Conservation (phyloP, 2,888 invertebrate genomes). For the Macrophya alboannulata region DNA sequence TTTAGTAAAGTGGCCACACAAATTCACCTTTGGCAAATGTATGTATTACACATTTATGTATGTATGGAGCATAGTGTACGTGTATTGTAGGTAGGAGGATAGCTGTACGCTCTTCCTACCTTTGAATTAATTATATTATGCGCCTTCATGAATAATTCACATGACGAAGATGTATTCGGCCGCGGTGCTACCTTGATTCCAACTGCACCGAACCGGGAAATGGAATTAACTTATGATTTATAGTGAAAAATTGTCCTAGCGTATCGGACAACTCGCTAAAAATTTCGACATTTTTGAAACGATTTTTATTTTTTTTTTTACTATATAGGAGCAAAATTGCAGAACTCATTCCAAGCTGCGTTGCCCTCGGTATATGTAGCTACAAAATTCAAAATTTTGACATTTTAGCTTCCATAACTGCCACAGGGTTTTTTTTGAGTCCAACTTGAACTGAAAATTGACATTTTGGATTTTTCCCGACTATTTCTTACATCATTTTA, state of each 20-base stretch:
- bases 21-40: neutral
- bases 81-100: slow-evolving; percentile 48
- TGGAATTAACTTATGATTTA: slow-evolving; percentile 43
- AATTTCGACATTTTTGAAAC: neutral
- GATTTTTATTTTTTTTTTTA: too few species aligned
- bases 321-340: too few species aligned
- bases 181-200: slow-evolving; percentile 4
- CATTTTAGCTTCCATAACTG: too few species aligned
- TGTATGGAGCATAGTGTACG: neutral
- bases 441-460: neutral
- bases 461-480: neutral
- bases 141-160: slow-evolving; percentile 70
- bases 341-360: neutral
- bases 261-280: neutral
- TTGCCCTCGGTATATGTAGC: neutral
- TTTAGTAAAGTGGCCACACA: slow-evolving; percentile 6
- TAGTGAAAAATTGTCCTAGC: neutral
- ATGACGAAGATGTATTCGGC: slow-evolving; percentile 32
- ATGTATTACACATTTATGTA: neutral
- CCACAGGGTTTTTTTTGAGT: neutral
- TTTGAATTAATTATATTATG: slow-evolving; percentile 72
- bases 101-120: slow-evolving; percentile 61
- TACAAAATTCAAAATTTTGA: neutral
- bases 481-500: neutral
- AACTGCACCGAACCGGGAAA: slow-evolving; percentile 37